phyloP scores from a whole-genome alignment of 1,140 invertebrate species.

The Eriosoma lanigerum region DNA sequence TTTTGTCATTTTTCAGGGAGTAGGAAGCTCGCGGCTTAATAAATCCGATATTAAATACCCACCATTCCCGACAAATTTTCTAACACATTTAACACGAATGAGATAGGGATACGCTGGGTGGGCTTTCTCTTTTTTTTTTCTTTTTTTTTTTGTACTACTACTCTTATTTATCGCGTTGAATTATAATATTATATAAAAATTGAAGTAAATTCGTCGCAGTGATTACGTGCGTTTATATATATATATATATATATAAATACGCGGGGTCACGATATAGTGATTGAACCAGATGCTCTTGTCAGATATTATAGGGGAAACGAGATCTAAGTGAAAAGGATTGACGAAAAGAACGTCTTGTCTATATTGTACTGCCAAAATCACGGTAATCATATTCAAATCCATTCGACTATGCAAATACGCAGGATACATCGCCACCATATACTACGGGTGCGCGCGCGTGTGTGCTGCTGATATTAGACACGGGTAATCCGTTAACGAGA shows the following conservation, averaged over 20 bases:
- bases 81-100: conserved; percentile 50
- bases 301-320: background rate
- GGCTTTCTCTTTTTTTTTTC: conserved; percentile 2
- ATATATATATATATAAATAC: background rate
- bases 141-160: background rate
- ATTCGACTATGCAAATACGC: conserved; percentile 42
- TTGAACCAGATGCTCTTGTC: background rate
- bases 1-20: background rate
- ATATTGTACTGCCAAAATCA: background rate
- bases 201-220: conserved; percentile 22
- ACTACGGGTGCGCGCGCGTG: background rate
- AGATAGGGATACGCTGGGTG: conserved; percentile 26
- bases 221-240: background rate
- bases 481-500: conserved; percentile 48
- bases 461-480: conserved; percentile 36
- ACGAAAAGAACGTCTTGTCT: background rate
- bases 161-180: background rate
- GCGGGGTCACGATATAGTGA: too few relatives aligned
- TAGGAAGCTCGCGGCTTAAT: conserved; percentile 37
- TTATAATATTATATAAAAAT: conserved; percentile 1
- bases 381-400: conserved; percentile 44
- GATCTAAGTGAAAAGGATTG: background rate
- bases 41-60: conserved; percentile 51
- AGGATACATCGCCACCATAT: background rate
- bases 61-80: conserved; percentile 43